A percentile compares a stretch with the other conserved stretches of the same genome.
Evolutionary conservation across 1,140 invertebrate species (phyloP).

Genomic region (Panonychus citri): DNA sequence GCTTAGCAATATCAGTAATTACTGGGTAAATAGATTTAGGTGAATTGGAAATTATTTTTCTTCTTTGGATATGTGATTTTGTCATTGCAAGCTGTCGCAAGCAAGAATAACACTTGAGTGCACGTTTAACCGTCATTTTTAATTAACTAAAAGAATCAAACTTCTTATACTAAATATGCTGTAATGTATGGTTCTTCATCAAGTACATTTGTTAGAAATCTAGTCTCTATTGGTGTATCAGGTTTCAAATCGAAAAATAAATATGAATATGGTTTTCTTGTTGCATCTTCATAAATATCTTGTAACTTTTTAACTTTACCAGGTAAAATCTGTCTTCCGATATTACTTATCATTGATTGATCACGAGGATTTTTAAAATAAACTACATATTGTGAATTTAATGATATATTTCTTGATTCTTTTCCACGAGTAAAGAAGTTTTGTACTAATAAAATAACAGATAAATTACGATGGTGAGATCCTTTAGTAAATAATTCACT

Average conservation of each 20-base stretch:
- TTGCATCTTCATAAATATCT: background rate
- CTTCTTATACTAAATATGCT: no score
- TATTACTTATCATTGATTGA: background rate
- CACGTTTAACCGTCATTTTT: no score
- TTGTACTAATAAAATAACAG: background rate
- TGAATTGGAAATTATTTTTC: no score
- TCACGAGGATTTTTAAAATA: background rate
- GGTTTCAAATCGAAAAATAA: background rate
- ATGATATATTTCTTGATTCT: background rate
- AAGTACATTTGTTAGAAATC: background rate
- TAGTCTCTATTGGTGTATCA: background rate
- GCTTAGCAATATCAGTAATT: background rate
- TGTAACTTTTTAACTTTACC: background rate
- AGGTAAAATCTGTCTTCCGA: background rate
- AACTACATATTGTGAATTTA: background rate
- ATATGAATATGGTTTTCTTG: background rate
- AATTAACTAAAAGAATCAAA: no score
- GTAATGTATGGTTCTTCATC: no score
- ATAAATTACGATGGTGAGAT: background rate
- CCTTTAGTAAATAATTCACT: background rate
- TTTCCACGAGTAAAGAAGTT: background rate
- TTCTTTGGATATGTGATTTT: no score
- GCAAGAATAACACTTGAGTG: no score
- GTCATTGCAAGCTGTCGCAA: no score
- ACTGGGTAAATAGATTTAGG: background rate